Percentiles rank a stretch among this genome's conserved stretches.
Evolutionary conservation across 2,113 vertebrate genomes (phyloP).

Genomic region (Physeter macrocephalus): DNA sequence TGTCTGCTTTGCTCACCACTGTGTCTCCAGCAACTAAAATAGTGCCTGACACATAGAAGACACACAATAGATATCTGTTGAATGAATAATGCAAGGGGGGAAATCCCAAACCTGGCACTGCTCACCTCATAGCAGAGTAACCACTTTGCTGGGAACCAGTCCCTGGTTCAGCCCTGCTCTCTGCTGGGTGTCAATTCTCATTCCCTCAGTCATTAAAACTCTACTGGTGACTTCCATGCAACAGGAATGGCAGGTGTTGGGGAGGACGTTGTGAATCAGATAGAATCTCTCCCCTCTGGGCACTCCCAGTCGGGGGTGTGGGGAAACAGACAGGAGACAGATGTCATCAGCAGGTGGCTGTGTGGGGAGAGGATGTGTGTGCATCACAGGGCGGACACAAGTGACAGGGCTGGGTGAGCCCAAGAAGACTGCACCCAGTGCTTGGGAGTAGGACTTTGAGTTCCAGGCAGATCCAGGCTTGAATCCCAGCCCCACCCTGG

Average conservation of each 20-base stretch:
- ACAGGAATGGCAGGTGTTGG: neutral
- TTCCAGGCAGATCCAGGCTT: neutral
- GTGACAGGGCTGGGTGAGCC: neutral
- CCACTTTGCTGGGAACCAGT: neutral
- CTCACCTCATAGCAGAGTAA: neutral
- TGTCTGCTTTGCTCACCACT: neutral
- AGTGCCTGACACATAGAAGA: neutral
- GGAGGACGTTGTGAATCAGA: neutral
- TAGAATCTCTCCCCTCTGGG: neutral
- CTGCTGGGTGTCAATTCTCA: neutral
- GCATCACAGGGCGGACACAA: neutral
- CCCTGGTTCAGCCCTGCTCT: neutral
- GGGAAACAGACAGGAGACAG: neutral
- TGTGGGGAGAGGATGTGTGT: neutral
- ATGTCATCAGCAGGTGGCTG: neutral
- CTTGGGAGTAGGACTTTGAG: neutral
- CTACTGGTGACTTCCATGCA: neutral
- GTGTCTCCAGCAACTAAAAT: neutral
- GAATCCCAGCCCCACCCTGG: neutral
- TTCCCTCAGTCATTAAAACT: neutral
- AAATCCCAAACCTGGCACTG: neutral
- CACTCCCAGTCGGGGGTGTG: neutral
- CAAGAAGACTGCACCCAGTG: neutral
- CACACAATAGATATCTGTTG: neutral
- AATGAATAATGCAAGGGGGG: neutral